Percentiles rank a stretch among this genome's conserved stretches.
Evolutionary conservation across 2,797 vertebrate species (phyloP).

Genomic region (Labeo calbasu): DNA sequence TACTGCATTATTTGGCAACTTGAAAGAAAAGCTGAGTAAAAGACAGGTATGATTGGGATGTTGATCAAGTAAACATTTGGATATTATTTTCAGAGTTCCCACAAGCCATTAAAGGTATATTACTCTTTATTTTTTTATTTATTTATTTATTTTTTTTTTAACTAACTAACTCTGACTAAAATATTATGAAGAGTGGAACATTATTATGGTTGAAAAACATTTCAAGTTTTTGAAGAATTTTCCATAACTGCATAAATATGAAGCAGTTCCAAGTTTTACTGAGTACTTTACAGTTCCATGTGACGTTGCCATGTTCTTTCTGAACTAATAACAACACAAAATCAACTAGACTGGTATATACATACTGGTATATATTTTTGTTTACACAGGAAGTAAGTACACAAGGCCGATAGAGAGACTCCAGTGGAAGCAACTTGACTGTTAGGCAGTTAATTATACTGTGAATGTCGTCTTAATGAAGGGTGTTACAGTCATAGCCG

Average conservation of each 20-base stretch:
- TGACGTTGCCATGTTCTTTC: neutral
- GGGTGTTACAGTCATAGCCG: conserved; percentile 53
- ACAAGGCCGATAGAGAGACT: neutral
- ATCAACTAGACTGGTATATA: neutral
- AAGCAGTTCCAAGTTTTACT: neutral
- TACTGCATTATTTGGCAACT: conserved; percentile 3
- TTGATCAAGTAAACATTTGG: conserved; percentile 14
- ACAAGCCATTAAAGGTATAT: neutral
- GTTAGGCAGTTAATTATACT: conserved; percentile 62
- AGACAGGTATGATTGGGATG: neutral
- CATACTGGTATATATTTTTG: neutral
- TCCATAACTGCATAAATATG: neutral
- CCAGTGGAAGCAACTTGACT: conserved; percentile 20
- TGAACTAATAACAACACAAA: neutral
- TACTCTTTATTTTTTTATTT: neutral
- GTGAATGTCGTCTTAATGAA: conserved; percentile 58
- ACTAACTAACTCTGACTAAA: neutral
- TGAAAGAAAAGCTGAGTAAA: neutral
- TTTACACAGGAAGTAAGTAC: conserved; percentile 32
- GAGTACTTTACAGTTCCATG: neutral
- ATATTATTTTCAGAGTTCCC: neutral
- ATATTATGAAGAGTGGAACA: neutral
- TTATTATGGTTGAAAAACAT: neutral
- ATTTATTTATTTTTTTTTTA: too few relatives aligned
- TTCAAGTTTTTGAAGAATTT: too few relatives aligned